These are phyloP conservation scores for Mormyrus hasselquistii DNA, from an alignment of 2,797 vertebrate genomes.

Conservation along the genomic window DNA sequence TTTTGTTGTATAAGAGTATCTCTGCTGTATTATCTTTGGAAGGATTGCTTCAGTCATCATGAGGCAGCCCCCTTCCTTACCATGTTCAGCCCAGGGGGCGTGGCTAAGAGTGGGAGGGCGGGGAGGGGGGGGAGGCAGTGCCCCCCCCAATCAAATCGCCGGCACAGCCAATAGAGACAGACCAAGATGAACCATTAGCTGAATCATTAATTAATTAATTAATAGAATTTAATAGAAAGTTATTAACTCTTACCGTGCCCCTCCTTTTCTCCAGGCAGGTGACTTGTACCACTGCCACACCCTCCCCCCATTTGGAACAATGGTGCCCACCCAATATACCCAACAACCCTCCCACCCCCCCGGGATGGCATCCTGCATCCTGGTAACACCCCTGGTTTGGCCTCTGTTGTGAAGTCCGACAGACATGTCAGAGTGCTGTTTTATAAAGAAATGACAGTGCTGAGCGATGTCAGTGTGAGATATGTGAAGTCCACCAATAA, in stretches of 20 bases:
- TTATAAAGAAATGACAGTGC: not conserved
- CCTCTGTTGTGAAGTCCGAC: not conserved
- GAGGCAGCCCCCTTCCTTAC: not conserved
- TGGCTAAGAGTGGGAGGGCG: too few species aligned
- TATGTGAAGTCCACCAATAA: not conserved
- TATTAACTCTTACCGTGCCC: not conserved
- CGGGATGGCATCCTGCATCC: not conserved
- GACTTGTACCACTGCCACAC: not conserved
- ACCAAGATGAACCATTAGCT: not conserved
- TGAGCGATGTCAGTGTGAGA: not conserved
- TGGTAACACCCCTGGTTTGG: not conserved
- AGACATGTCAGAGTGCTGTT: not conserved
- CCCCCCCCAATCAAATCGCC: not conserved
- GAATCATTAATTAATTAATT: not conserved
- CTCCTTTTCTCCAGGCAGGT: not conserved
- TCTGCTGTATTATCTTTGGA: not conserved
- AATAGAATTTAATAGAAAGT: not conserved
- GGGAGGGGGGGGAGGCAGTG: not conserved
- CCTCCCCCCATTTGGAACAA: not conserved
- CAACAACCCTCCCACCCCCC: not conserved
- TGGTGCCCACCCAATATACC: not conserved
- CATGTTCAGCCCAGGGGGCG: not conserved
- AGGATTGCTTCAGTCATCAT: not conserved
- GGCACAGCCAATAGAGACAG: not conserved
- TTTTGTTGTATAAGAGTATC: not conserved